Evolutionary conservation across 1,140 invertebrate genomes (phyloP).

Genomic region (Coptotermes formosanus): DNA sequence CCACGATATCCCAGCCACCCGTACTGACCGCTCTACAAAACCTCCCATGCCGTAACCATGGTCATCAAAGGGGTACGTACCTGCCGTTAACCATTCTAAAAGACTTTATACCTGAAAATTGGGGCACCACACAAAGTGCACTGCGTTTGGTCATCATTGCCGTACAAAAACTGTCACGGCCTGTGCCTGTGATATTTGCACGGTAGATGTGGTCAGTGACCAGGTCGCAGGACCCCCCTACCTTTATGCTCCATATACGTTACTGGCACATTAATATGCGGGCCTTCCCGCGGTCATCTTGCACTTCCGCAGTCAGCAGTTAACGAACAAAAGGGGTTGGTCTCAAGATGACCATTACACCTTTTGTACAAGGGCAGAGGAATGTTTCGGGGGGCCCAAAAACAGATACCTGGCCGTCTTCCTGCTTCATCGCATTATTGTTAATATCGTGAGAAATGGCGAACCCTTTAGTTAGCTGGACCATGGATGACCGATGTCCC

Average conservation of each 20-base stretch:
- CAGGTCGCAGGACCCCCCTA: background rate
- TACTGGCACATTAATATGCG: background rate
- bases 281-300: background rate
- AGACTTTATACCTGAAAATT: background rate
- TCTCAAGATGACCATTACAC: background rate
- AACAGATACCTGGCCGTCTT: background rate
- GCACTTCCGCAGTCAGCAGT: background rate
- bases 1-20: background rate
- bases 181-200: background rate
- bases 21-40: background rate
- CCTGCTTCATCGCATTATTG: background rate
- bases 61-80: background rate
- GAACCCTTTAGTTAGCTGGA: background rate
- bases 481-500: background rate
- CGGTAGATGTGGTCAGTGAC: background rate
- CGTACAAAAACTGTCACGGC: background rate
- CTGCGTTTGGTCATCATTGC: background rate
- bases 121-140: background rate
- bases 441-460: background rate
- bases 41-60: background rate
- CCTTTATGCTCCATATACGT: background rate
- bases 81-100: background rate
- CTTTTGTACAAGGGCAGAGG: background rate
- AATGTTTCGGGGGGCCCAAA: background rate
- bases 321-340: background rate